A percentile compares a stretch with the other conserved stretches of the same genome.
phyloP scores from a whole-genome alignment of 2,113 vertebrate species.

The Anas platyrhynchos region DNA sequence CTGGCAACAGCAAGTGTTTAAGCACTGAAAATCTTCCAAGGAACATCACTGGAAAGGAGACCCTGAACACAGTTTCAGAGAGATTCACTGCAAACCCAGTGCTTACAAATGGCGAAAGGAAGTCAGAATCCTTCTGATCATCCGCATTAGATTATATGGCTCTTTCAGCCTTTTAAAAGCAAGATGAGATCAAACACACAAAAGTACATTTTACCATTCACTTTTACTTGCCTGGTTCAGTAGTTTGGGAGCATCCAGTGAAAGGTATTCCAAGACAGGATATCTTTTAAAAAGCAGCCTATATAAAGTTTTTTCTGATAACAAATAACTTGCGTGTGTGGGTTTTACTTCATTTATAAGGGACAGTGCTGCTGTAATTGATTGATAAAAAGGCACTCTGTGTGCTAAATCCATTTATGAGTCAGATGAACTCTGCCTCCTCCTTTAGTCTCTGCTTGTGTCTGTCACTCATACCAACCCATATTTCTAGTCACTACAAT shows the following conservation, averaged over 20 bases:
- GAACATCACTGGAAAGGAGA: background rate
- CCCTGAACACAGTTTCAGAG: background rate
- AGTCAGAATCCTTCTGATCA: background rate
- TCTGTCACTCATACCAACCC: background rate
- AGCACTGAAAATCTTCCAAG: constrained; percentile 9
- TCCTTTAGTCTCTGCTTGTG: background rate
- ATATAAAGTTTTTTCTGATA: background rate
- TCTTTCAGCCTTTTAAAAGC: background rate
- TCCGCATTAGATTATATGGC: background rate
- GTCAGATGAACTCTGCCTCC: background rate
- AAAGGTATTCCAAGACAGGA: background rate
- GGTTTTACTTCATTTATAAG: background rate
- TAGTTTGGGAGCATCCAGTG: background rate
- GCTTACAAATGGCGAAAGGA: background rate
- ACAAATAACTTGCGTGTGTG: background rate
- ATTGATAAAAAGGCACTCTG: background rate
- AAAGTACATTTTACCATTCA: background rate
- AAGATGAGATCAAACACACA: background rate
- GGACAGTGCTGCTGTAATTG: background rate
- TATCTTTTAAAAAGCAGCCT: background rate
- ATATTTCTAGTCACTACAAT: background rate
- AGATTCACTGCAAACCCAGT: background rate
- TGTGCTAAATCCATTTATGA: background rate
- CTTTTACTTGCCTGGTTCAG: background rate
- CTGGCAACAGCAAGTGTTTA: constrained; percentile 3